Conservation (phyloP, 1,140 invertebrate genomes). For the Eupristina koningsbergeri region DNA sequence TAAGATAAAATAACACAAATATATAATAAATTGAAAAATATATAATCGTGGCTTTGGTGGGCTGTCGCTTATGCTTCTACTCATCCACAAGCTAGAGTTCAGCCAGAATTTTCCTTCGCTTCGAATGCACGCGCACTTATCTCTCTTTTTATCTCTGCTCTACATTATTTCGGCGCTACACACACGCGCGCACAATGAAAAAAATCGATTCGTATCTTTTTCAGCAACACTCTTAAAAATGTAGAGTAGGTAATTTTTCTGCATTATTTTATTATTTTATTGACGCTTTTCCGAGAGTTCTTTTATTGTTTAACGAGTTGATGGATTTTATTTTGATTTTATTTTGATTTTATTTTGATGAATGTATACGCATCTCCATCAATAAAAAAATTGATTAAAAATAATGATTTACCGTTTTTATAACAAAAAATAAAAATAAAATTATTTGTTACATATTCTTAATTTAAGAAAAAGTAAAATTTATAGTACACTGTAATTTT, state of each 20-base stretch:
- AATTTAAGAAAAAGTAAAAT: background rate
- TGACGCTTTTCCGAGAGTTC: background rate
- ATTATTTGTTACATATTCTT: background rate
- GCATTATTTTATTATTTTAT: too few species aligned
- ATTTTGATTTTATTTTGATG: too few species aligned
- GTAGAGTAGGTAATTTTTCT: background rate
- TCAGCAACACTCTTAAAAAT: constrained; percentile 1
- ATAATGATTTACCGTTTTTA: background rate
- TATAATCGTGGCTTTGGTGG: background rate
- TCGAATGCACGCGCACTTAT: constrained; percentile 2
- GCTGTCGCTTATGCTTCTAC: background rate
- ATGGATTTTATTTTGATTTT: background rate
- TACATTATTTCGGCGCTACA: constrained; percentile 8
- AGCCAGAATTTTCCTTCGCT: constrained; percentile 16
- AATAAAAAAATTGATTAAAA: background rate
- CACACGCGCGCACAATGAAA: background rate
- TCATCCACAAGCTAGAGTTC: background rate
- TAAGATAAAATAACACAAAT: background rate
- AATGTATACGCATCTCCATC: background rate
- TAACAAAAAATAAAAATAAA: background rate
- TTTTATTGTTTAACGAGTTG: background rate
- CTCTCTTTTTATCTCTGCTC: background rate
- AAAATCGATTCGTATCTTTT: constrained; percentile 26
- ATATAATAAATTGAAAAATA: background rate
- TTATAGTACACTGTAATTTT: too few species aligned